These are phyloP conservation scores for Zingel zingel DNA, from an alignment of 2,113 vertebrate genomes.

Conservation along the genomic window DNA sequence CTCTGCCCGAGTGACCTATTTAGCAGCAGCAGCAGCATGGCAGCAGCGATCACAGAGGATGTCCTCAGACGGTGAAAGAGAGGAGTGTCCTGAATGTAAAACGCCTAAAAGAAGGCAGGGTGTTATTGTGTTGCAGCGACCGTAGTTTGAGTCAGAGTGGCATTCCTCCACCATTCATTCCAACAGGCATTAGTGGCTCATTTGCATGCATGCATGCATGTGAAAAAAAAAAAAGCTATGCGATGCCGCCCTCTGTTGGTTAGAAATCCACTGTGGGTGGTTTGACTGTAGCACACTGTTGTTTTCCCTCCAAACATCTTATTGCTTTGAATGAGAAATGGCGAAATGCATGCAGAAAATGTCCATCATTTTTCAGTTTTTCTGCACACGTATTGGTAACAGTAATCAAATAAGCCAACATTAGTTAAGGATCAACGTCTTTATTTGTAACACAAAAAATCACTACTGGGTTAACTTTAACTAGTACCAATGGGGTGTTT, in stretches of 20 bases:
- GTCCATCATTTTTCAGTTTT: background rate
- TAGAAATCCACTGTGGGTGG: background rate
- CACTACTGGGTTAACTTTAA: background rate
- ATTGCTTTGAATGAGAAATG: background rate
- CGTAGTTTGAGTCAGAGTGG: slow-evolving; percentile 21
- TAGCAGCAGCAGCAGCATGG: slow-evolving; percentile 64
- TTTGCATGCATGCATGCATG: slow-evolving; percentile 8
- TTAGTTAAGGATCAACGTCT: background rate
- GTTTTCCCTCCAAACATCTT: slow-evolving; percentile 26
- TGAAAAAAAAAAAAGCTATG: background rate
- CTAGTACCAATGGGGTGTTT: background rate
- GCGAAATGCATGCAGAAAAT: background rate
- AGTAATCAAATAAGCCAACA: background rate
- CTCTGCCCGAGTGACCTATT: slow-evolving; percentile 82
- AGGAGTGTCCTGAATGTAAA: slow-evolving; percentile 52
- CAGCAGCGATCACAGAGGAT: slow-evolving; percentile 53
- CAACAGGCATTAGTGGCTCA: slow-evolving; percentile 18
- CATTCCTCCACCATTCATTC: slow-evolving; percentile 43
- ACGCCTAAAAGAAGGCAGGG: slow-evolving; percentile 21
- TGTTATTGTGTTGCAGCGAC: slow-evolving; percentile 44
- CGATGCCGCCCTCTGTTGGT: slow-evolving; percentile 74
- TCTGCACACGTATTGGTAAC: background rate
- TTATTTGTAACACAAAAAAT: background rate
- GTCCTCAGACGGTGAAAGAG: slow-evolving; percentile 38
- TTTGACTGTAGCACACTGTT: background rate